phyloP scores from a whole-genome alignment of 2,888 invertebrate genomes.

The Terebella lapidaria region DNA sequence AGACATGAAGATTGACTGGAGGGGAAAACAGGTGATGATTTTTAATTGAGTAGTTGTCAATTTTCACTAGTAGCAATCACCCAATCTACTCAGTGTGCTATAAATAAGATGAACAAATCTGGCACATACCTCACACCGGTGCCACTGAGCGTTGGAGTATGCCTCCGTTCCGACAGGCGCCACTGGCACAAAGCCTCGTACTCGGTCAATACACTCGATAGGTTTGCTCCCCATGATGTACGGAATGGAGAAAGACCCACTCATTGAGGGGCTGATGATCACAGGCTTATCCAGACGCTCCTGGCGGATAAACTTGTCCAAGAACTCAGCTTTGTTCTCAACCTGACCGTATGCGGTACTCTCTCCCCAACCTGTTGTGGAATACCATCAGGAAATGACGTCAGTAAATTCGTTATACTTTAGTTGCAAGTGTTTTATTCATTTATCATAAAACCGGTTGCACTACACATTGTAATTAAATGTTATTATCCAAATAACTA shows the following conservation, averaged over 20 bases:
- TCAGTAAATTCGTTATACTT: too few species aligned
- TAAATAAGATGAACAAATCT: too few species aligned
- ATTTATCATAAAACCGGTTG: too few species aligned
- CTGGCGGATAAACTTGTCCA: slow-evolving; percentile 32
- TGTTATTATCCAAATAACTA: too few species aligned
- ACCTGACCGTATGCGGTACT: neutral
- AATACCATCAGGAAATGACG: neutral
- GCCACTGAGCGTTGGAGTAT: slow-evolving; percentile 28
- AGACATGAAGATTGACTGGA: too few species aligned
- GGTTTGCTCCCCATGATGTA: slow-evolving; percentile 47
- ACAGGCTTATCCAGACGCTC: slow-evolving; percentile 46
- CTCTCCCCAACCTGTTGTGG: neutral
- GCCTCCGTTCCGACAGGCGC: slow-evolving; percentile 50
- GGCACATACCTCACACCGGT: slow-evolving; percentile 32
- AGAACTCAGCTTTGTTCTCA: slow-evolving; percentile 9
- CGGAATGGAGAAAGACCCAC: slow-evolving; percentile 54
- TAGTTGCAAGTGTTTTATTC: too few species aligned
- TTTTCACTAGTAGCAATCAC: too few species aligned
- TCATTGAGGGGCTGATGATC: slow-evolving; percentile 57
- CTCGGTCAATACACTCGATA: slow-evolving; percentile 22
- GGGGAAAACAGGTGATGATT: too few species aligned
- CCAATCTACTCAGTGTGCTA: too few species aligned
- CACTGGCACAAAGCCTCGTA: slow-evolving; percentile 53
- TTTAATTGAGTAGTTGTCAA: too few species aligned
- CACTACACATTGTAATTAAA: too few species aligned